Conservation (phyloP, 2,113 vertebrate genomes). For the Chloropsis hardwickii region DNA sequence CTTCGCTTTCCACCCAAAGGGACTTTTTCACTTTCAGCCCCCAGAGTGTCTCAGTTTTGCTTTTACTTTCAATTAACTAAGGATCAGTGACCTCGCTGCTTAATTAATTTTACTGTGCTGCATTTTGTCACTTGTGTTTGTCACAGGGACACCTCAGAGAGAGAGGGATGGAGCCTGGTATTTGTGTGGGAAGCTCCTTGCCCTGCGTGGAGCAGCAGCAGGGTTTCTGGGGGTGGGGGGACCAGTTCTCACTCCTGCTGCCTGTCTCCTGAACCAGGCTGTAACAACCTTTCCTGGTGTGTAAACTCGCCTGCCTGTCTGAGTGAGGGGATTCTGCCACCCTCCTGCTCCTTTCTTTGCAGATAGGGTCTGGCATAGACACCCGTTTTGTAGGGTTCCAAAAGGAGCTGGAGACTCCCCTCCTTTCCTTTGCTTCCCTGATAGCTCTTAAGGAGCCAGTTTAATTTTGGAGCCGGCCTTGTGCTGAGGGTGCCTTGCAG, state of each 20-base stretch:
- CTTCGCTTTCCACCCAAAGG: not conserved
- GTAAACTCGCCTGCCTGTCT: not conserved
- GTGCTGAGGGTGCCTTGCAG: not conserved
- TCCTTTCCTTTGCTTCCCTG: not conserved
- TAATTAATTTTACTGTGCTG: not conserved
- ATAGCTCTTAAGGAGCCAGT: not conserved
- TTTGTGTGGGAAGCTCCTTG: not conserved
- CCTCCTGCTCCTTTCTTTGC: not conserved
- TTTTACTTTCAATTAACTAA: not conserved
- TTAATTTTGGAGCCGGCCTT: not conserved
- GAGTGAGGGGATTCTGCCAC: not conserved
- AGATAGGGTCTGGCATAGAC: not conserved
- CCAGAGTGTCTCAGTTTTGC: not conserved
- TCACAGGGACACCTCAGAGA: not conserved
- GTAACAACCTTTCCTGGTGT: too few species aligned
- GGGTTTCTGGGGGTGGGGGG: fast-evolving
- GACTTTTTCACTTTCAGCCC: not conserved
- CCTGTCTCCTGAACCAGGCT: not conserved
- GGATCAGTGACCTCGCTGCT: not conserved
- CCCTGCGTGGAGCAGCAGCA: not conserved
- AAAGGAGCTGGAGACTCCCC: not conserved
- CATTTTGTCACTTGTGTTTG: not conserved
- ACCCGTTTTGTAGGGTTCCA: not conserved
- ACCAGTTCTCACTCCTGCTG: not conserved
- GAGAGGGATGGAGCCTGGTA: fast-evolving